phyloP scores from a whole-genome alignment of 2,797 vertebrate genomes.

The Chromis chromis region DNA sequence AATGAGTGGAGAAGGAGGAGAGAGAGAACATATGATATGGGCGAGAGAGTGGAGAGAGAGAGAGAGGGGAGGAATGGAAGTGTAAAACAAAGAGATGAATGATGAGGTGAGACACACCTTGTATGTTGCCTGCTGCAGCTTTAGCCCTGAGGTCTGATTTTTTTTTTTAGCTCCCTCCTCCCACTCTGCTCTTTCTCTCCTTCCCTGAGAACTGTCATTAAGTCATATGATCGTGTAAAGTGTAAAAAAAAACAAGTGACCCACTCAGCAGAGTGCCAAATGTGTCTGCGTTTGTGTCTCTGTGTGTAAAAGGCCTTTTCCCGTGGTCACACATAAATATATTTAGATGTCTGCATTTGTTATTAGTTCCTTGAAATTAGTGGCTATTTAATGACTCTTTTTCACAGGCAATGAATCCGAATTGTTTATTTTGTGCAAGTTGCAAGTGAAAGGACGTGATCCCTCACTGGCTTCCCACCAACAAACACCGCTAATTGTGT shows the following conservation, averaged over 20 bases:
- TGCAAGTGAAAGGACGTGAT: background rate
- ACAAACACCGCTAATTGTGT: conserved; percentile 5
- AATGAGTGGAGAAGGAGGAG: conserved; percentile 38
- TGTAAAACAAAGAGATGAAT: conserved; percentile 66
- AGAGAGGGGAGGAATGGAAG: conserved; percentile 28
- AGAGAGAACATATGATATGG: conserved; percentile 64
- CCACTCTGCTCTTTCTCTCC: conserved; percentile 52
- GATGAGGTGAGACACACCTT: conserved; percentile 67
- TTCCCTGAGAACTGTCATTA: conserved; percentile 69
- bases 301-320: conserved; percentile 26
- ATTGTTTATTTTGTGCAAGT: background rate
- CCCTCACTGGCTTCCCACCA: conserved; percentile 7
- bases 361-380: background rate
- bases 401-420: background rate
- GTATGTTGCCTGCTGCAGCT: conserved; percentile 53
- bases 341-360: conserved; percentile 12
- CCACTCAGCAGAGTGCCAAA: conserved; percentile 50
- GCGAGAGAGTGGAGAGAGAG: conserved; percentile 28
- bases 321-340: conserved; percentile 24
- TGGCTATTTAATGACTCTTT: background rate
- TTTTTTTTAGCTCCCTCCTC: conserved; percentile 35
- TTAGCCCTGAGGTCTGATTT: conserved; percentile 46
- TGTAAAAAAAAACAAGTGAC: conserved; percentile 57
- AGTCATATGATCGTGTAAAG: conserved; percentile 60
- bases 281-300: conserved; percentile 24